These are phyloP conservation scores for Procambarus clarkii DNA, from an alignment of 1,140 invertebrate species.

Conservation along the genomic window DNA sequence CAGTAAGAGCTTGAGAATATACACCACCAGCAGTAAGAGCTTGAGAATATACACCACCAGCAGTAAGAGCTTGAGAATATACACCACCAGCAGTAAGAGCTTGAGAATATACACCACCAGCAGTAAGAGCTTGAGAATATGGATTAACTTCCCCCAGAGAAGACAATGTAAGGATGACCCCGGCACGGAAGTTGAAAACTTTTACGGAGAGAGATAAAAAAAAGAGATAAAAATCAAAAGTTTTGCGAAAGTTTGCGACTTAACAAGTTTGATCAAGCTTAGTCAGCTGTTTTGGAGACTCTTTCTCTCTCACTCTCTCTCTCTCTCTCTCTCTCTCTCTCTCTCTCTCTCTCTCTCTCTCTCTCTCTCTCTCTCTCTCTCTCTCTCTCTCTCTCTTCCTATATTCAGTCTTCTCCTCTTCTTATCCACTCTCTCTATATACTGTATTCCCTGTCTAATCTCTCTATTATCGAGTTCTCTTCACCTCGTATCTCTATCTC, in stretches of 20 bases:
- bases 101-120: no score
- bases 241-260: not conserved
- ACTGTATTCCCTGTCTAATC: not conserved
- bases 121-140: no score
- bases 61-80: no score
- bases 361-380: constrained; percentile 11
- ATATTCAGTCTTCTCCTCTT: not conserved
- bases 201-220: not conserved
- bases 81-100: no score
- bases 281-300: not conserved
- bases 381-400: not conserved
- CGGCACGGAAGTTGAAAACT: not conserved
- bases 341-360: constrained; percentile 23
- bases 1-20: no score
- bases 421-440: not conserved
- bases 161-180: not conserved
- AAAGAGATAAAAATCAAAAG: not conserved
- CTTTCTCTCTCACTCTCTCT: not conserved
- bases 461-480: not conserved
- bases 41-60: no score
- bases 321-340: constrained; percentile 17
- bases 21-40: no score
- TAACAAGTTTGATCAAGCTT: not conserved
- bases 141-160: not conserved
- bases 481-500: not conserved